phyloP scores from a whole-genome alignment of 2,888 invertebrate genomes.

The Empis livida region DNA sequence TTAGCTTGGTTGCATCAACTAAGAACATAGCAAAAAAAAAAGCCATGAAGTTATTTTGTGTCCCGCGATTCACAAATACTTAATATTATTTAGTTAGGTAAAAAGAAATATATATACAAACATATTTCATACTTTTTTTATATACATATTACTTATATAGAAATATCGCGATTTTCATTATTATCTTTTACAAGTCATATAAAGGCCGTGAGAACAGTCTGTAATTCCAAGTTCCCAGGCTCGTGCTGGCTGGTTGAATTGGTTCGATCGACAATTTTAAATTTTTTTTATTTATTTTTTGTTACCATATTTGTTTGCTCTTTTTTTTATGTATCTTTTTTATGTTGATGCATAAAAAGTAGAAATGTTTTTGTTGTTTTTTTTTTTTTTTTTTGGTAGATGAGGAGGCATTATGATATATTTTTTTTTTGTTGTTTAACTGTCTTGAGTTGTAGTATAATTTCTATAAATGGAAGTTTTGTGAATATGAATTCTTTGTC shows the following conservation, averaged over 20 bases:
- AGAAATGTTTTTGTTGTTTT: too few relatives aligned
- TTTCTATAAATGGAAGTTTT: not conserved
- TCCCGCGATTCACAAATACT: too few relatives aligned
- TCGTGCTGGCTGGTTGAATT: slow-evolving; percentile 14
- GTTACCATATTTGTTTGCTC: slow-evolving; percentile 3
- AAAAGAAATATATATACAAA: too few relatives aligned
- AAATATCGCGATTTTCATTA: not conserved
- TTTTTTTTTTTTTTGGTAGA: too few relatives aligned
- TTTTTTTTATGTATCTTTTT: slow-evolving; percentile 10
- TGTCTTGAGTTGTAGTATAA: too few relatives aligned
- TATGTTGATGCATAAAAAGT: not conserved
- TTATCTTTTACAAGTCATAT: slow-evolving; percentile 16
- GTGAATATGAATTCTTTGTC: not conserved
- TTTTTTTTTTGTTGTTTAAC: not conserved
- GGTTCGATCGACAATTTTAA: slow-evolving; percentile 5
- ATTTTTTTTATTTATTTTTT: slow-evolving; percentile 1
- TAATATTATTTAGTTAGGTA: too few relatives aligned
- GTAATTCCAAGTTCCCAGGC: slow-evolving; percentile 18
- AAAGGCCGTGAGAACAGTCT: slow-evolving; percentile 20
- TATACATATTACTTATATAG: too few relatives aligned
- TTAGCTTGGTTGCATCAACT: too few relatives aligned
- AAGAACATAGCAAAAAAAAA: too few relatives aligned
- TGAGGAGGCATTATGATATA: not conserved
- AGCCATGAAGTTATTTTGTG: too few relatives aligned
- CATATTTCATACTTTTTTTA: too few relatives aligned